phyloP scores from a whole-genome alignment of 2,797 vertebrate species.

The Callimico goeldii region DNA sequence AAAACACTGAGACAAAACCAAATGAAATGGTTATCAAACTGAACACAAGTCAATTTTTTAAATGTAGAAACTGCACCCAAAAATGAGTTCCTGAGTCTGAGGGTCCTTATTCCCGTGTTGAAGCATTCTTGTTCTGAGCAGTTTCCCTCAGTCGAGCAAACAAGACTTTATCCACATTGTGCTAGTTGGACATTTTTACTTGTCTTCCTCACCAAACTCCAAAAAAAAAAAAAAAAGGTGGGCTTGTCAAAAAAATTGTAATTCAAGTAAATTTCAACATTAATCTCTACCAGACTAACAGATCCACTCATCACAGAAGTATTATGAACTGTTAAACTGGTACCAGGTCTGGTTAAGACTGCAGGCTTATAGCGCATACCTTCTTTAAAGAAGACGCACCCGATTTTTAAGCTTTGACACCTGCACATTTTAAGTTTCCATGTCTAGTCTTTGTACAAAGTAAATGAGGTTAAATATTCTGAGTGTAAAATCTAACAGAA shows the following conservation, averaged over 20 bases:
- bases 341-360: no score
- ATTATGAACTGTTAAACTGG: neutral
- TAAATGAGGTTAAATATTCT: neutral
- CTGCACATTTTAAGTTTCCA: neutral
- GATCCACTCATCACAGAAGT: neutral
- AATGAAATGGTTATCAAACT: neutral
- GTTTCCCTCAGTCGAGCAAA: neutral
- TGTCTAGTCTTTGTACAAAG: neutral
- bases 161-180: neutral
- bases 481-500: neutral
- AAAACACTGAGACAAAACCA: neutral
- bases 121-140: neutral
- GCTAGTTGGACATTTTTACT: neutral
- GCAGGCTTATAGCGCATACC: neutral
- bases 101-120: neutral
- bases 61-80: neutral
- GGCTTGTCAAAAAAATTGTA: neutral
- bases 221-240: neutral
- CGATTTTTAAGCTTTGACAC: neutral
- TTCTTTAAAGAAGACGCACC: neutral
- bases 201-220: neutral
- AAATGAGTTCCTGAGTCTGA: conserved; percentile 25
- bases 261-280: neutral
- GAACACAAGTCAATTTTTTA: neutral
- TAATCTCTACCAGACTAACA: neutral